Conservation (phyloP, 1,140 invertebrate genomes). For the Drosophila sproati region DNA sequence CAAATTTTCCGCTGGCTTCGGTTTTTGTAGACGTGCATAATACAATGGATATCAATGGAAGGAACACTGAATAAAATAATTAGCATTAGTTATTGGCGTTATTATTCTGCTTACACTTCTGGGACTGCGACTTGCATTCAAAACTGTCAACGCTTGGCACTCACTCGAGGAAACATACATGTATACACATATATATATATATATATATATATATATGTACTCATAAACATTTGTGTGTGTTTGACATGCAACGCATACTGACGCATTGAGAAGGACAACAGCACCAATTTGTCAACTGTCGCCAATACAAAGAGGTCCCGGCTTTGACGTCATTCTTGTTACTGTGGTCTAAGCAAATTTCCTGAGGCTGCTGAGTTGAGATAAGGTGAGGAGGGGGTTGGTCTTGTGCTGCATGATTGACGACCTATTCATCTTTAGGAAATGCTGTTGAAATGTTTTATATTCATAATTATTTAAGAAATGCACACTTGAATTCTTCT, state of each 20-base stretch:
- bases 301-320: slow-evolving; percentile 55
- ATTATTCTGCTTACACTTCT: slow-evolving; percentile 13
- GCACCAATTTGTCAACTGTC: slow-evolving; percentile 79
- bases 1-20: slow-evolving; percentile 28
- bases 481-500: slow-evolving; percentile 73
- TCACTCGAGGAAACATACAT: slow-evolving; percentile 8
- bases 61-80: slow-evolving; percentile 65
- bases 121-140: slow-evolving; percentile 11
- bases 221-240: neutral
- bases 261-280: slow-evolving; percentile 65
- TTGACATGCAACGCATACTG: slow-evolving; percentile 8
- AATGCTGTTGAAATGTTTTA: slow-evolving; percentile 64
- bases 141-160: slow-evolving; percentile 36
- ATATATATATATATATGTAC: slow-evolving; percentile 1
- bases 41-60: slow-evolving; percentile 40
- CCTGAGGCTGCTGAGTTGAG: slow-evolving; percentile 2
- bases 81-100: slow-evolving; percentile 39
- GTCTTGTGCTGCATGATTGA: slow-evolving; percentile 60
- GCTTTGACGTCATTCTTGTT: slow-evolving; percentile 19
- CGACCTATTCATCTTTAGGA: slow-evolving; percentile 63
- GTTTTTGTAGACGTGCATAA: slow-evolving; percentile 33
- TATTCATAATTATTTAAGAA: slow-evolving; percentile 83
- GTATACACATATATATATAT: slow-evolving; percentile 16
- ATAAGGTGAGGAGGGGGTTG: slow-evolving; percentile 21
- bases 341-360: slow-evolving; percentile 37